Base-by-base conservation (phyloP, 2,888 invertebrate genomes). In the Ochlodes sylvanus region DNA sequence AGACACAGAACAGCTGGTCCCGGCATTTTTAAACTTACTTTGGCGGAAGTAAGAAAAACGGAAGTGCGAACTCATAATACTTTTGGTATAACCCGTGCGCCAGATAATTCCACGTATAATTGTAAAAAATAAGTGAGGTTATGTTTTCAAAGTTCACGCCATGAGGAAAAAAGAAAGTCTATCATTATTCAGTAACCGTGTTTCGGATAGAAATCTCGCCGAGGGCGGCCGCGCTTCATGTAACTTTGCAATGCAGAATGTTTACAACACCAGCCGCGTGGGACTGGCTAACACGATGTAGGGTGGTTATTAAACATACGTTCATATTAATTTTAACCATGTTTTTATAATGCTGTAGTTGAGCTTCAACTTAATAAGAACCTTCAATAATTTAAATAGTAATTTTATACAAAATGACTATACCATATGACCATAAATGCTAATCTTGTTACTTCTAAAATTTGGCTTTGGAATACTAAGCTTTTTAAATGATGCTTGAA, bases 1-100 rank as follows among this genome's bases (percentile, higher is more conserved):
- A 41, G 86, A 82, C 75, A 86, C 81, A 2, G 88, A 78, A 71
- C 80, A 79, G 72, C 82, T 88, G 88, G 89, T 87, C 75, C 80
- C 83, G 82, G 68, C 50, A 72, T 68, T 70, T 68, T 70, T 69
- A 32, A 68, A 62, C 47, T 64, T 63, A 54, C 9, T 61, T 52
- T 63, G 57, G 42, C 68, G 68, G 32, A 57, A 57, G 57, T 63
- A 63, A 15, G 57, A 57, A 15, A 55, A n/a, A 19, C 68, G 62
- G 14, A 63, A 68, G 50, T 63, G 57, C 10, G 63, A 57, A 57
- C 63, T 68, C 62, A 68, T 68, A 15, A 6, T 19, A 50, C 14
- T 9, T 7, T 19, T 10, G 9, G 6, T n/a, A 12, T 34, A 15
- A 17, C 14, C 19, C 50, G 14, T 19, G 34, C 12, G 34, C 14